phyloP scores from a whole-genome alignment of 1,140 invertebrate species.

The Hydropsyche tenuis region DNA sequence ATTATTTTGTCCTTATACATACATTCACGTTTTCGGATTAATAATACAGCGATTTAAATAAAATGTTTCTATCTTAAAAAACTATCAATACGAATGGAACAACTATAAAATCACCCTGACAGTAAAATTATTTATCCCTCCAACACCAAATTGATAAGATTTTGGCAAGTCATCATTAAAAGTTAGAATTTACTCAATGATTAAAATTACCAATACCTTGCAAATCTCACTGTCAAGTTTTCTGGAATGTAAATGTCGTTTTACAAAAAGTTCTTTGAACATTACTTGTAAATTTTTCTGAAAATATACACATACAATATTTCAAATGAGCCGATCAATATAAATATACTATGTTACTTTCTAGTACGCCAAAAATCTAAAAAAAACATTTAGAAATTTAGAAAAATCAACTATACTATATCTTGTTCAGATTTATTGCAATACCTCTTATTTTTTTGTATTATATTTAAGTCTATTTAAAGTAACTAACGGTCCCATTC shows the following conservation, averaged over 20 bases:
- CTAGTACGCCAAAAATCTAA: conserved; percentile 9
- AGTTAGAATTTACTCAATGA: conserved; percentile 43
- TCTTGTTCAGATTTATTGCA: conserved; percentile 31
- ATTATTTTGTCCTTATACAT: conserved; percentile 17
- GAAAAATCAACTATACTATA: conserved; percentile 20
- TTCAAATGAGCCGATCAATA: conserved; percentile 8
- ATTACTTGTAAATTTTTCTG: not conserved
- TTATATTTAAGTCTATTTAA: conserved; percentile 42
- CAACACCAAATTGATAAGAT: conserved; percentile 45
- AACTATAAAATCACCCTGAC: not conserved
- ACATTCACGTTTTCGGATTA: conserved; percentile 13
- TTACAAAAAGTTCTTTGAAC: conserved; percentile 16
- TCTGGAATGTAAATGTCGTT: conserved; percentile 42
- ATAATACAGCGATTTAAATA: conserved; percentile 23
- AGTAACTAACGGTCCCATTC: conserved; percentile 35
- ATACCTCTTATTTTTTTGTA: conserved; percentile 26
- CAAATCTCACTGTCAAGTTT: conserved; percentile 33
- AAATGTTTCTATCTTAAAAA: conserved; percentile 33
- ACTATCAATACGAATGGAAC: conserved; percentile 18
- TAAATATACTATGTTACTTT: conserved; percentile 7
- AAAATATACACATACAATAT: conserved; percentile 5
- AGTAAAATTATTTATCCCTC: conserved; percentile 45
- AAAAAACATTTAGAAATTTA: conserved; percentile 25
- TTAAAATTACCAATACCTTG: conserved; percentile 48
- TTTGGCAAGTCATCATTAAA: conserved; percentile 50